Percentiles rank a stretch among this genome's conserved stretches.
Evolutionary conservation across 2,888 invertebrate species (phyloP).

Genomic region (Ormyrus labotus): DNA sequence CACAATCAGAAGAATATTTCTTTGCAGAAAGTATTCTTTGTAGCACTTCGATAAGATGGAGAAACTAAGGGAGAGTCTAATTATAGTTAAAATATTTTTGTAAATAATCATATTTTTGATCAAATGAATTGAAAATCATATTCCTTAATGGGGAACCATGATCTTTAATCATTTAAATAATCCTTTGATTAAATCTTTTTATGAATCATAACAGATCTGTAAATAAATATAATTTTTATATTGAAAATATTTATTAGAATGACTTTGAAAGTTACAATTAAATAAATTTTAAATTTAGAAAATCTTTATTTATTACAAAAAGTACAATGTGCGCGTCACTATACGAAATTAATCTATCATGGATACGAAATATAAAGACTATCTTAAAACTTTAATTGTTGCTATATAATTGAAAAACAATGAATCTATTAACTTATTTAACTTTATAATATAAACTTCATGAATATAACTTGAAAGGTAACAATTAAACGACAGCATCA

Average conservation of each 20-base stretch:
- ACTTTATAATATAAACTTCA: constrained; percentile 53
- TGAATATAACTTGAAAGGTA: constrained; percentile 44
- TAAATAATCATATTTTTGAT: neutral
- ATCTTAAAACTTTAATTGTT: constrained; percentile 37
- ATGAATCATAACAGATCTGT: no score
- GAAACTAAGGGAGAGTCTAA: constrained; percentile 59
- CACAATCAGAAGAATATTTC: constrained; percentile 84
- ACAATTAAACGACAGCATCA: constrained; percentile 48
- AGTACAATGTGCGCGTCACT: constrained; percentile 41
- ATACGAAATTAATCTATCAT: constrained; percentile 46
- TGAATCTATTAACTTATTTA: constrained; percentile 52
- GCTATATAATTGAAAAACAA: constrained; percentile 43
- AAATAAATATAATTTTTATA: constrained; percentile 15
- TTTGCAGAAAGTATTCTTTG: constrained; percentile 85
- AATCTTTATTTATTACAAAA: constrained; percentile 43
- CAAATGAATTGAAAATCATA: neutral
- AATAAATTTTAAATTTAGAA: constrained; percentile 51
- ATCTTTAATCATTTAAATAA: neutral
- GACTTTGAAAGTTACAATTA: constrained; percentile 38
- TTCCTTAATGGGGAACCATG: neutral
- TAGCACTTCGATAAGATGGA: constrained; percentile 72
- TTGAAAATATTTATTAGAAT: constrained; percentile 58
- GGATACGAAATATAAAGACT: constrained; percentile 52
- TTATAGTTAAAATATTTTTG: constrained; percentile 6
- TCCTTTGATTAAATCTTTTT: no score